Percentiles rank a stretch among this genome's conserved stretches.
These are phyloP conservation scores for Pseudolaguvia tuberculata DNA, from an alignment of 2,113 vertebrate species.

Conservation along the genomic window DNA sequence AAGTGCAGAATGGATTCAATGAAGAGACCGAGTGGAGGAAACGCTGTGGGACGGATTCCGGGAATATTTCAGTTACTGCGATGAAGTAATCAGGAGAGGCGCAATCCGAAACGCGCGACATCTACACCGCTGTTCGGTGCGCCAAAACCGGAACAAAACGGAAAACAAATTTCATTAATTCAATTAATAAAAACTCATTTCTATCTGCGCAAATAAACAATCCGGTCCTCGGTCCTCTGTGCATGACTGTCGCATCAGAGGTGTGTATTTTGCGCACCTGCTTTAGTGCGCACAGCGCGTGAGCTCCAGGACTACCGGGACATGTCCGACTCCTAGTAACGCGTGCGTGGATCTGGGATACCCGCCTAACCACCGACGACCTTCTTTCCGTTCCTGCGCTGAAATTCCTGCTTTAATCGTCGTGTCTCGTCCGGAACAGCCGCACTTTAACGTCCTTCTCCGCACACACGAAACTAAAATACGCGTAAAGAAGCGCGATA, in stretches of 20 bases:
- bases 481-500: conserved; percentile 40
- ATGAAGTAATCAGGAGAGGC: not conserved
- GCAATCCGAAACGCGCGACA: not conserved
- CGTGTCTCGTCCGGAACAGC: not conserved
- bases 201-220: not conserved
- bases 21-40: not conserved
- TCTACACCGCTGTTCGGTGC: not conserved
- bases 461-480: too few species aligned
- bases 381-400: not conserved
- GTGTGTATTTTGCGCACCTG: conserved; percentile 59
- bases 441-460: not conserved
- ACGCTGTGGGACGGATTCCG: not conserved
- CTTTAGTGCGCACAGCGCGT: conserved; percentile 57
- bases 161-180: not conserved
- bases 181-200: not conserved
- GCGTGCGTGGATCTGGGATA: conserved; percentile 2
- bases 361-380: conserved; percentile 18
- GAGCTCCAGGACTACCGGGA: conserved; percentile 60
- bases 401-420: conserved; percentile 10
- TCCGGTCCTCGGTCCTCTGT: too few species aligned
- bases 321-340: conserved; percentile 54
- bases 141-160: not conserved
- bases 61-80: not conserved
- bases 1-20: not conserved
- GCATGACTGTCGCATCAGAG: not conserved